phyloP scores from a whole-genome alignment of 2,113 vertebrate genomes.

The Baryphthengus martii region DNA sequence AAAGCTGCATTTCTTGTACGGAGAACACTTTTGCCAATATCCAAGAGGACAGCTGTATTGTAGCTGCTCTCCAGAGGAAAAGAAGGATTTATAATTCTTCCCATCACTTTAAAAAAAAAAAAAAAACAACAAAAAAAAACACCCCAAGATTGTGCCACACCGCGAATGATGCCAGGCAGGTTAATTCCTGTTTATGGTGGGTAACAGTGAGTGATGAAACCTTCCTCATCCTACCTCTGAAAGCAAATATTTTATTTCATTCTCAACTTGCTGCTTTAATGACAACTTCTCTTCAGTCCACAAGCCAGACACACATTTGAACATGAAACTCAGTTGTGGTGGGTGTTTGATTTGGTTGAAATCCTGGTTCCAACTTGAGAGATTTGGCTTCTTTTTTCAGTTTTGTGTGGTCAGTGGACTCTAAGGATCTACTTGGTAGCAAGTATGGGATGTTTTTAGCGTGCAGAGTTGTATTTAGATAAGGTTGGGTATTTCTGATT shows the following conservation, averaged over 20 bases:
- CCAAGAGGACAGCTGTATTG: background rate
- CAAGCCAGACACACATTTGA: accelerated
- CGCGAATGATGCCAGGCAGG: background rate
- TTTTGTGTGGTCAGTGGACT: background rate
- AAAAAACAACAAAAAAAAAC: background rate
- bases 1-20: background rate
- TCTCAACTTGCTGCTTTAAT: background rate
- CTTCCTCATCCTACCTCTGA: background rate
- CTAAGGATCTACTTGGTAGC: background rate
- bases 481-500: background rate
- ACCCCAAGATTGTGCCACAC: no score
- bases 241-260: background rate
- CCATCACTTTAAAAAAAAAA: no score
- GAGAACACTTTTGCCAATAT: background rate
- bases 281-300: background rate
- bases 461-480: background rate
- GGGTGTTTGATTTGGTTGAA: background rate
- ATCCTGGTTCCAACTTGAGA: background rate
- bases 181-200: background rate
- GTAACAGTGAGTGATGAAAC: background rate
- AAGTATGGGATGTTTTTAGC: background rate
- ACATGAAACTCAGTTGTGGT: background rate
- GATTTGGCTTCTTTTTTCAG: background rate
- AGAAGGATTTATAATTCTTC: background rate
- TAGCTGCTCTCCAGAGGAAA: background rate